Evolutionary conservation across 1,140 invertebrate species (phyloP).

Genomic region (Lysiphlebus fabarum): DNA sequence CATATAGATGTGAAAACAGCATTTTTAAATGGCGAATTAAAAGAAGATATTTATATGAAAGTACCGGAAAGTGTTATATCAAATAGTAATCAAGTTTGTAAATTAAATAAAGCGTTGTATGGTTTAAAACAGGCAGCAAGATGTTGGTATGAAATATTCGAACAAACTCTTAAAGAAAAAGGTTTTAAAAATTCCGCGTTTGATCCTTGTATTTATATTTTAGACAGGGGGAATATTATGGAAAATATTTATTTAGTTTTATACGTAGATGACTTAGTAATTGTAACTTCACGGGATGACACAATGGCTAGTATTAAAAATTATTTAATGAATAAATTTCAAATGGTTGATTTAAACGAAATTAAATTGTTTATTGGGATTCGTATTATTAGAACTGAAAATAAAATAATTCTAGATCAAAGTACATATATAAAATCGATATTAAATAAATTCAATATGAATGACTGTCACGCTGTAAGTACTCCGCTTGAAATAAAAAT

Average conservation of each 20-base stretch:
- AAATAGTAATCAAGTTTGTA: conserved; percentile 18
- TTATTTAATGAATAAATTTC: conserved; percentile 21
- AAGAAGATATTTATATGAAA: conserved; percentile 40
- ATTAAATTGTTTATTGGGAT: conserved; percentile 30
- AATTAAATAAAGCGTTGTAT: conserved; percentile 36
- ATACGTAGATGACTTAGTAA: conserved; percentile 27
- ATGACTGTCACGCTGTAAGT: no score
- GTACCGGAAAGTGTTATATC: conserved; percentile 32
- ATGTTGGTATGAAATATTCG: conserved; percentile 41
- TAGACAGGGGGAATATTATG: no score
- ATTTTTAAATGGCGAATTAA: no score
- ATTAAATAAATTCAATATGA: no score
- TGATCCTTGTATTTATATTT: conserved; percentile 24
- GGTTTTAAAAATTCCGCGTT: conserved; percentile 20
- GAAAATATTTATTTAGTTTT: no score
- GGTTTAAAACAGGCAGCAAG: conserved; percentile 43
- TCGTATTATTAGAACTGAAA: no score
- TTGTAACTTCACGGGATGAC: conserved; percentile 2
- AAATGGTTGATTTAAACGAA: conserved; percentile 25
- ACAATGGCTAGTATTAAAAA: conserved; percentile 18
- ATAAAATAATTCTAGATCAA: no score
- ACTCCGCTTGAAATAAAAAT: conserved; percentile 21
- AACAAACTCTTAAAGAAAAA: conserved; percentile 10
- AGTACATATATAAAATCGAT: no score
- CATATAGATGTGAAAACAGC: no score